Base-by-base conservation (phyloP, 2,888 invertebrate genomes). In the Pogonocherus hispidulus region DNA sequence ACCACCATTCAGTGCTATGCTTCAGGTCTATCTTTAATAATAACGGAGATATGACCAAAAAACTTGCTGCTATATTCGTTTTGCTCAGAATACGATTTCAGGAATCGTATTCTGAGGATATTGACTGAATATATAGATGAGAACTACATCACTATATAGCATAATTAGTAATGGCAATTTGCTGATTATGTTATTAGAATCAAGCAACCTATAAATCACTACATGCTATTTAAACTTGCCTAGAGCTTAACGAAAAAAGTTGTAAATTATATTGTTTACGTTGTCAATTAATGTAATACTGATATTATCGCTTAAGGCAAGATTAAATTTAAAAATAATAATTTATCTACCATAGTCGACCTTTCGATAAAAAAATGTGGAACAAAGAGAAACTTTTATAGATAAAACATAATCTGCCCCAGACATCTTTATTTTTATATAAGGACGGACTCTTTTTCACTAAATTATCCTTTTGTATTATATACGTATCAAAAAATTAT, bases 381-480 rank as follows among this genome's bases (percentile, higher is more conserved):
- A 51, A 27, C 23, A 51, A 51, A 51, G 9, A 27, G 32, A 60
- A 32, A 46, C 27, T n/a, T n/a, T 11, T 37, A 46, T 20, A 27
- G 22, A 52, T 47, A 49, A 16, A 59, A 22, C 9, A n/a, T 11
- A 63, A 70, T 70, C 70, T 67, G 8, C n/a, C 57, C 44, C 55
- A 70, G 70, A 67, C 70, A 70, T 70, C 70, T 37, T 37, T 63
- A 54, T 63, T 27, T 60, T 32, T 27, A 47, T 44, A n/a, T 9
- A 41, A 41, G n/a, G 18, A 52, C 20, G 32, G 20, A 41, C 23
- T 27, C 19, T 37, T 49, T 60, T 47, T 49, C 9, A 4, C 20
- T 27, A 27, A 37, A 46, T 52, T 52, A 27, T 19, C 35, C 14
- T 41, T 14, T 46, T 20, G 27, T 16, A 46, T 23, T 55, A 54